phyloP scores from a whole-genome alignment of 1,140 invertebrate species.

The Bombus confusus region DNA sequence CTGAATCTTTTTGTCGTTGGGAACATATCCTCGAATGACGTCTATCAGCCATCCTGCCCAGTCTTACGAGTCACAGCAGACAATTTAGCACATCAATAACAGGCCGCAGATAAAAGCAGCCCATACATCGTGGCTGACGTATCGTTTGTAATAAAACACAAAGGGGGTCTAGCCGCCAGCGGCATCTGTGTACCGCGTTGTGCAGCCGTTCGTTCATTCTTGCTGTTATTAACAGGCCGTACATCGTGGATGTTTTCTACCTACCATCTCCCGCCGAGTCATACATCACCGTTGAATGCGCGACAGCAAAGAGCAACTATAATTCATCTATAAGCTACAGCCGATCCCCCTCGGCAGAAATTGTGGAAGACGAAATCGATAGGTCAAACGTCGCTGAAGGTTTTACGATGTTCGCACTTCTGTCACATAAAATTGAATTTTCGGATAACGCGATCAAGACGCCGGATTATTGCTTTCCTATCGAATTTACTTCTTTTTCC shows the following conservation, averaged over 20 bases:
- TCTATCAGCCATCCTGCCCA: constrained; percentile 76
- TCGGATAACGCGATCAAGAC: not conserved
- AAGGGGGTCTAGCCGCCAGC: constrained; percentile 78
- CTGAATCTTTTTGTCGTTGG: constrained; percentile 58
- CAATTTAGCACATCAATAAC: constrained; percentile 83
- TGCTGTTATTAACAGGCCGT: constrained; percentile 80
- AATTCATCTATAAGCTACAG: constrained; percentile 80
- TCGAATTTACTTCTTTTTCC: not conserved
- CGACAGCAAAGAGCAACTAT: constrained; percentile 80
- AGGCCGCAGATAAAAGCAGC: constrained; percentile 80
- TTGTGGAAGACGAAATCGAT: constrained; percentile 77
- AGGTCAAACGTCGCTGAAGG: constrained; percentile 62
- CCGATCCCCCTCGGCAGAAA: constrained; percentile 75
- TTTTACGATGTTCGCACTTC: constrained; percentile 52
- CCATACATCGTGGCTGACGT: constrained; percentile 81
- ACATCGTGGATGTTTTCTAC: constrained; percentile 75
- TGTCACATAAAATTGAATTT: constrained; percentile 50
- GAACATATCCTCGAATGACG: constrained; percentile 68
- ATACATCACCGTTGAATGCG: constrained; percentile 80
- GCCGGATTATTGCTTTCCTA: not conserved
- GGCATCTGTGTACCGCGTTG: constrained; percentile 76
- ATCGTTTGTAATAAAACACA: constrained; percentile 83
- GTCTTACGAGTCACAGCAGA: constrained; percentile 79
- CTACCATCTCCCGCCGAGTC: constrained; percentile 76
- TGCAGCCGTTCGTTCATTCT: constrained; percentile 77